Conservation (phyloP, 2,113 vertebrate species). For the Pomatorhinus ruficollis region DNA sequence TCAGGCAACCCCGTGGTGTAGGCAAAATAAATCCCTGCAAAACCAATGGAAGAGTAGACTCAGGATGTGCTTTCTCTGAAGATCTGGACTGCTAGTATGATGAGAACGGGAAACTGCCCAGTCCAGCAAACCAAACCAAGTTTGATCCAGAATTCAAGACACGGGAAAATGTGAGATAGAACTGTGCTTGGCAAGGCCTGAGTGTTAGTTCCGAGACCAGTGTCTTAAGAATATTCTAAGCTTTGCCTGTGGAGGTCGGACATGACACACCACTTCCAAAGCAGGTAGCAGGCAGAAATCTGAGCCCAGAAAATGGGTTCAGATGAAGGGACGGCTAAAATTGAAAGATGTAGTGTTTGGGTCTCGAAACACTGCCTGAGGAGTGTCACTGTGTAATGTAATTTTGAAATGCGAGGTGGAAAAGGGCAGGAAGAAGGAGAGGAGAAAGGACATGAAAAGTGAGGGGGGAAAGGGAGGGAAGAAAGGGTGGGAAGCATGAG, state of each 20-base stretch:
- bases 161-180: fast-evolving
- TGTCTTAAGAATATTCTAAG: background rate
- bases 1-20: fast-evolving
- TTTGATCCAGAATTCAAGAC: background rate
- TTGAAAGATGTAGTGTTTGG: background rate
- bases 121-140: background rate
- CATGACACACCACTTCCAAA: background rate
- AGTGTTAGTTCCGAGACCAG: background rate
- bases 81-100: background rate
- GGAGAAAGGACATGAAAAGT: background rate
- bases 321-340: background rate
- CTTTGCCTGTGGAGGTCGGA: background rate
- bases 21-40: background rate
- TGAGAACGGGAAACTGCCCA: background rate
- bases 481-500: background rate
- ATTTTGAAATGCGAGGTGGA: background rate
- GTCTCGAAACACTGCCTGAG: background rate
- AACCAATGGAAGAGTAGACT: background rate
- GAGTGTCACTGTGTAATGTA: fast-evolving
- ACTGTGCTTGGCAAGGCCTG: background rate
- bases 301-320: background rate
- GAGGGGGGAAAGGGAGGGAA: background rate
- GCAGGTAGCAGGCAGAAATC: background rate
- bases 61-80: background rate
- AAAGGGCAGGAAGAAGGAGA: no score